Evolutionary conservation across 2,797 vertebrate species (phyloP), one percentile per base, ranked within the genome.

Genomic region (Coregonus suidteri): DNA sequence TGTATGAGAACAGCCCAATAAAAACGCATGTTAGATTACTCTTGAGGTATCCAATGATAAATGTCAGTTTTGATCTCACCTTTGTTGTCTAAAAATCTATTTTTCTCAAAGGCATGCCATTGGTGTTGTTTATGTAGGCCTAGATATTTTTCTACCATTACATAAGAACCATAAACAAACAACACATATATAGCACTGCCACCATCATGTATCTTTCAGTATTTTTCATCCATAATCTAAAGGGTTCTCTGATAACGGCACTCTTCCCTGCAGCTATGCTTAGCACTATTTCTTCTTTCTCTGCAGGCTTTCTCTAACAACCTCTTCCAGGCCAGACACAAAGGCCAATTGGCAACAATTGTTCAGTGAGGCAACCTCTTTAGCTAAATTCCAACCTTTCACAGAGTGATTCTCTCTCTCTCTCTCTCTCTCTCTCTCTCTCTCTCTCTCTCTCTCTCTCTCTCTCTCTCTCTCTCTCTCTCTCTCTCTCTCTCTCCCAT

Each of bases 21-120:
- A 76, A 79, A 75, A 47, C 80, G 73, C 81, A 80, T 86, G 86
- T 76, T 86, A 77, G 80, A 85, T 93, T 89, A 88, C 88, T 87
- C 73, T 53, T 71, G 73, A 41, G 0, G 3, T 88, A 91, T 93
- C 88, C n/a, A 0, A 76, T 92, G 80, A 88, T 90, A 91, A 93
- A 92, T 91, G 85, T 73, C 83, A 83, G 79, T 86, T 90, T 91
- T 91, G 88, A 88, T 88, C 67, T 78, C 75, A 71, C 41, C 35
- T 85, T 92, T 91, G 82, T 91, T 54, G 71, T 79, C 51, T 75
- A 79, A 85, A 80, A 84, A 81, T 74, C 67, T 4, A 77, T 85
- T 92, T 90, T 83, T 88, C 82, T 85, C n/a, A 7, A 41, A 81
- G 84, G 78, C 25, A 78, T 53, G 80, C 83, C 81, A 70, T 84